Conservation (phyloP, 2,113 vertebrate species). For the Hippocampus zosterae region DNA sequence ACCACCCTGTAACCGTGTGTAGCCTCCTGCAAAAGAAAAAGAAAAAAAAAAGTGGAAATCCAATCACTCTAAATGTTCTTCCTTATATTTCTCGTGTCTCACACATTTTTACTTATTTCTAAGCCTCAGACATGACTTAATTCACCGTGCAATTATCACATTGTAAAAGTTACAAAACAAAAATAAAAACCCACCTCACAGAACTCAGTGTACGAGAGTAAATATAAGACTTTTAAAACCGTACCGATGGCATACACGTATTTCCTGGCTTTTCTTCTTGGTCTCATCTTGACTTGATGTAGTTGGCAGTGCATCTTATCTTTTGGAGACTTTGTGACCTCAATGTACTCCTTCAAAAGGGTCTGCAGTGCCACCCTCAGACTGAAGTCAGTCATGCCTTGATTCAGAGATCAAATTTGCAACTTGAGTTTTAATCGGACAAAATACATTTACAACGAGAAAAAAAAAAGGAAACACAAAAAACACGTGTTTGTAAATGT, state of each 20-base stretch:
- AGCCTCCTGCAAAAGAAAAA: constrained; percentile 82
- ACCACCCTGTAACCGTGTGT: constrained; percentile 89
- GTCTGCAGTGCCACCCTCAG: constrained; percentile 95
- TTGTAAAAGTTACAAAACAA: too few species aligned
- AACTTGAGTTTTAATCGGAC: not conserved
- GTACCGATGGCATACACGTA: constrained; percentile 95
- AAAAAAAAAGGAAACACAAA: not conserved
- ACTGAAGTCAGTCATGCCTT: constrained; percentile 92
- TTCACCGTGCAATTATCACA: too few species aligned
- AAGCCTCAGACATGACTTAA: too few species aligned
- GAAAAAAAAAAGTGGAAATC: not conserved
- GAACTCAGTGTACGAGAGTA: not conserved
- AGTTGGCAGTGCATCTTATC: constrained; percentile 86
- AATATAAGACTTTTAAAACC: not conserved
- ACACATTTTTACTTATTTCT: not conserved
- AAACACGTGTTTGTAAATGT: not conserved
- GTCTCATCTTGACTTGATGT: constrained; percentile 85
- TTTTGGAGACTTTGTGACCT: constrained; percentile 87
- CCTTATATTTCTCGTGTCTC: not conserved
- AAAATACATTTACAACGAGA: not conserved
- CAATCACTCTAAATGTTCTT: not conserved
- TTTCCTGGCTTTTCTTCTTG: constrained; percentile 94
- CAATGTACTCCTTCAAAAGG: constrained; percentile 93
- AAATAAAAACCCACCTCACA: not conserved
- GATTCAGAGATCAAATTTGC: not conserved